Conservation (phyloP, 2,797 vertebrate species). For the Sebastolobus alascanus region DNA sequence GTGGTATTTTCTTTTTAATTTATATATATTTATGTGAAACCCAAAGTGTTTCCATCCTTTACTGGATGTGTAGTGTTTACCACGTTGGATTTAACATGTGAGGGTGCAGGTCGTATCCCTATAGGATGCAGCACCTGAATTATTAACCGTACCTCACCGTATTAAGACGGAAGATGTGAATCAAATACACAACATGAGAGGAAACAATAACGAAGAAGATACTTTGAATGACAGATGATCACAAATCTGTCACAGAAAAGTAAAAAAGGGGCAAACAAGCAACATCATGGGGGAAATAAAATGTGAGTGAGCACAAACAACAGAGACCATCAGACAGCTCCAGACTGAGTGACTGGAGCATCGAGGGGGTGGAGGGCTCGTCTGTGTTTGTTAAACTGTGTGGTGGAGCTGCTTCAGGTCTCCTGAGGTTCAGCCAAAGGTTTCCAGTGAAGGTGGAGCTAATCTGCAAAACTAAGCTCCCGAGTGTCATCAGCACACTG, state of each 20-base stretch:
- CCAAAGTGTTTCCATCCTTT: background rate
- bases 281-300: background rate
- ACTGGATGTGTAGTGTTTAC: background rate
- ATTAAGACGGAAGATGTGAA: background rate
- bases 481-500: constrained; percentile 7
- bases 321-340: background rate
- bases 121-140: background rate
- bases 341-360: constrained; percentile 29
- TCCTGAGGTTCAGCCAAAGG: constrained; percentile 65
- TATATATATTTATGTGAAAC: background rate
- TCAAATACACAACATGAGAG: background rate
- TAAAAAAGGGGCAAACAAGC: background rate
- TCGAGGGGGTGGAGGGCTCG: constrained; percentile 24
- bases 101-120: too few relatives aligned
- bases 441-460: constrained; percentile 27
- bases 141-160: too few relatives aligned
- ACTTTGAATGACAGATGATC: background rate
- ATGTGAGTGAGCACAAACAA: background rate
- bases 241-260: background rate
- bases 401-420: constrained; percentile 29
- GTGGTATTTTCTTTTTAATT: too few relatives aligned
- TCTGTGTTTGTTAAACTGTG: constrained; percentile 48
- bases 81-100: background rate
- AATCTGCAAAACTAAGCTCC: constrained; percentile 31
- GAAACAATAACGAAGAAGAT: background rate